A percentile compares a stretch with the other conserved stretches of the same genome.
Evolutionary conservation across 1,140 invertebrate species (phyloP).

Genomic region (Zaprionus africanus): DNA sequence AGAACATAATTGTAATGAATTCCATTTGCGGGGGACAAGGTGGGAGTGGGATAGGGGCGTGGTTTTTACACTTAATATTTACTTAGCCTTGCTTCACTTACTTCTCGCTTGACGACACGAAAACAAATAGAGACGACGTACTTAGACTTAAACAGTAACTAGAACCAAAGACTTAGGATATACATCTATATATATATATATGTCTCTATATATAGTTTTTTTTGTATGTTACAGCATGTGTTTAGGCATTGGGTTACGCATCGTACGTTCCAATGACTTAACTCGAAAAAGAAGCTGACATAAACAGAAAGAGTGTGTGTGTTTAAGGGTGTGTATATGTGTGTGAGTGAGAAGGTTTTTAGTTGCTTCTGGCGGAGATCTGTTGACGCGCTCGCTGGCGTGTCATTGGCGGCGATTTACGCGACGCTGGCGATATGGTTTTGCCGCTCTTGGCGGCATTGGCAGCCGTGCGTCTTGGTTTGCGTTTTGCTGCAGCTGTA

Average conservation of each 20-base stretch:
- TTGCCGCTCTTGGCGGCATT: slow-evolving; percentile 29
- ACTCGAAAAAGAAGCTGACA: slow-evolving; percentile 19
- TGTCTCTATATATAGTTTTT: not conserved
- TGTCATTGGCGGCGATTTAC: slow-evolving; percentile 68
- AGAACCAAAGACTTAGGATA: slow-evolving; percentile 64
- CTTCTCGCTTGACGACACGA: slow-evolving; percentile 11
- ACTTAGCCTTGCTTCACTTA: slow-evolving; percentile 30
- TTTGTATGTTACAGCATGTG: slow-evolving; percentile 38
- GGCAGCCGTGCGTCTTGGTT: slow-evolving; percentile 21
- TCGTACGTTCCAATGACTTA: slow-evolving; percentile 40
- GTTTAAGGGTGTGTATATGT: not conserved
- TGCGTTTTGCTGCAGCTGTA: slow-evolving; percentile 38
- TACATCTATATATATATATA: slow-evolving; percentile 5
- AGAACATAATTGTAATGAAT: not conserved
- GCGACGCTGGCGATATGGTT: slow-evolving; percentile 41
- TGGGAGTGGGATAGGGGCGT: not conserved
- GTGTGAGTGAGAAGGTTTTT: slow-evolving; percentile 19
- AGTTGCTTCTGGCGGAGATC: slow-evolving; percentile 67
- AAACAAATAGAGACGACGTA: slow-evolving; percentile 45
- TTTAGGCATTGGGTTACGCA: slow-evolving; percentile 41
- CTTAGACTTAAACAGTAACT: slow-evolving; percentile 60
- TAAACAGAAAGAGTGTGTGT: slow-evolving; percentile 26
- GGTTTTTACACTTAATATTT: not conserved
- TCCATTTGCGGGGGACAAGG: not conserved
- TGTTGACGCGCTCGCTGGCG: slow-evolving; percentile 70